Base-by-base conservation (phyloP, 2,113 vertebrate species). In the Saccopteryx leptura region DNA sequence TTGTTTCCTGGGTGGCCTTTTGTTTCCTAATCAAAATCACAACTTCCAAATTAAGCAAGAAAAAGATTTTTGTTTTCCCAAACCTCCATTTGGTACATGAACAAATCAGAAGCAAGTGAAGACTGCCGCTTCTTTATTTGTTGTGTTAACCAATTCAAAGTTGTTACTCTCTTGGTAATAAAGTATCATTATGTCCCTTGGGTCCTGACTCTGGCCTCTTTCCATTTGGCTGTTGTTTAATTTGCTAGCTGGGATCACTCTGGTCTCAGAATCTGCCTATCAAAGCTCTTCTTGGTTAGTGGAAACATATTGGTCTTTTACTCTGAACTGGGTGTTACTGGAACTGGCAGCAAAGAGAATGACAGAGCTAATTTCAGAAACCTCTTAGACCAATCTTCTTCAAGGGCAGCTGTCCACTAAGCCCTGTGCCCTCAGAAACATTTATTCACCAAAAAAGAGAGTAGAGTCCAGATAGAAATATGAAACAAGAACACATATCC, bases 71-170 rank as follows among this genome's bases (percentile, higher is more conserved):
- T 96, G 72, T 97, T 93, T 93, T 93, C 56, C 52, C 79, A 79
- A 95, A 56, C 48, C 39, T 39, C 28, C 18, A 65, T 54, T 74
- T 75, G 80, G 88, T 71, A 65, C 0, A 4, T 56, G 78, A 95
- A 65, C 79, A 83, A 92, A 97, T 92, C 96, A 66, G 79, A 91
- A 93, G 33, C 79, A 9, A 39, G 85, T 78, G 26, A 63, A 91
- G 56, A 46, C 88, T 83, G 91, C 33, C 91, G 91, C 93, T 69
- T 97, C 94, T 94, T 92, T 94, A 86, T 97, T 89, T 96, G 91
- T 90, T 94, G 86, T 95, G 92, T 79, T 93, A 93, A 93, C 79
- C 89, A 98, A 96, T 98, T 97, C 96, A 96, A 97, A 97, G 74
- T 92, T 97, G 97, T 95, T 95, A 96, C 88, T 97, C 88, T 86